phyloP scores from a whole-genome alignment of 2,888 invertebrate species.

The Andricus quercusramuli region DNA sequence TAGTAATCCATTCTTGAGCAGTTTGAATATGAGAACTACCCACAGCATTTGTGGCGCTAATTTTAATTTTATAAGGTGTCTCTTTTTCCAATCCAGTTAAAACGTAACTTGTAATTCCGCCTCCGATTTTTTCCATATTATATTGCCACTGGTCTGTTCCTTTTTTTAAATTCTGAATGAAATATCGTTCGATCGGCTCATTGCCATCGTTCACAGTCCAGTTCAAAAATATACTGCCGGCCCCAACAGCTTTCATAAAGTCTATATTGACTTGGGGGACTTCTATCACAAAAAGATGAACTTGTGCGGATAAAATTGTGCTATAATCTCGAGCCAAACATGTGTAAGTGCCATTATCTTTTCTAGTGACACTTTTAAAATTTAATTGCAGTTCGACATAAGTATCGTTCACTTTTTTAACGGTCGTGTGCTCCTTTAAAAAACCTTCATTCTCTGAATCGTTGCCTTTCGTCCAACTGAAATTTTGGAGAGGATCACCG shows the following conservation, averaged over 20 bases:
- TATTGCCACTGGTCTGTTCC: conserved; percentile 82
- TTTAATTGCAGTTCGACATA: conserved; percentile 82
- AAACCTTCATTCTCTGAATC: conserved; percentile 76
- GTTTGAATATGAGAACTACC: conserved; percentile 82
- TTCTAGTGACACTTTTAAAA: conserved; percentile 82
- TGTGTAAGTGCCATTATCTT: conserved; percentile 87
- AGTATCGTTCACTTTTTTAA: conserved; percentile 81
- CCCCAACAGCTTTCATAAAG: conserved; percentile 87
- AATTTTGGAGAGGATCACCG: conserved; percentile 82
- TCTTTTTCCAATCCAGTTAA: conserved; percentile 83
- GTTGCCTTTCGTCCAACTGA: conserved; percentile 83
- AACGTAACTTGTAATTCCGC: conserved; percentile 85
- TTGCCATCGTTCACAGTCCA: conserved; percentile 91
- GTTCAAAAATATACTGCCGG: conserved; percentile 87
- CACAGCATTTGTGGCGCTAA: conserved; percentile 85
- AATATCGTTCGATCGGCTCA: conserved; percentile 83
- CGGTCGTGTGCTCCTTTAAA: conserved; percentile 74
- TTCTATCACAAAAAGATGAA: conserved; percentile 83
- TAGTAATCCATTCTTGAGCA: conserved; percentile 81
- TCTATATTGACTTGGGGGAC: conserved; percentile 86
- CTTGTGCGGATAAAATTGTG: conserved; percentile 77
- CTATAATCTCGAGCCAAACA: conserved; percentile 75
- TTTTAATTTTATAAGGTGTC: conserved; percentile 84
- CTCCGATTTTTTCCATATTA: conserved; percentile 82
- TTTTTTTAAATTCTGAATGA: conserved; percentile 81